Base-by-base conservation (phyloP, 92 coral and sea anemone species). In the Micromussa lordhowensis region DNA sequence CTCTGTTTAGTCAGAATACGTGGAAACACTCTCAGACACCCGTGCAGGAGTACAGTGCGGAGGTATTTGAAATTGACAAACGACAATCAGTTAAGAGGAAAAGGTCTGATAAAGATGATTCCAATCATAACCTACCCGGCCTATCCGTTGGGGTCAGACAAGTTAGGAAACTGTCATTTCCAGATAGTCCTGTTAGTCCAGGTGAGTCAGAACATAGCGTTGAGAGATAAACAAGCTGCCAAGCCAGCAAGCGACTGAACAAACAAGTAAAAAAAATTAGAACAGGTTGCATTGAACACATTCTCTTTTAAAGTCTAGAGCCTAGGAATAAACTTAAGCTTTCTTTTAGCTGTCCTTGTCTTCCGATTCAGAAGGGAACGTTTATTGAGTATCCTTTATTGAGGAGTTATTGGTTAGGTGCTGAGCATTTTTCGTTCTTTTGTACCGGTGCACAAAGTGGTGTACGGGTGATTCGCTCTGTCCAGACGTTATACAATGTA, bases 61-160 rank as follows among this genome's bases (percentile, higher is more conserved):
- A 55, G 58, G 26, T n/a, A 17, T 30, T 21, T 57, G 59, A 74
- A 35, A n/a, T 75, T 74, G 57, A 84, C 68, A 57, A 15, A 54
- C 88, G 66, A 35, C 81, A 35, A 28, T 73, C 81, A 15, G 8
- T 57, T 0, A 84, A 84, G 58, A 57, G 88, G 32, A 84, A 75
- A 36, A 74, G 81, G 24, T 17, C 81, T 74, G 58, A 57, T 1
- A 59, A 36, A 16, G 72, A 84, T n/a, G 71, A 5, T 54, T 61
- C 32, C 11, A 28, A 26, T 3, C 80, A 34, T 32, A 6, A 15
- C 4, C 35, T 34, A 72, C 30, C 51, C 0, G 51, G 31, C 68
- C 32, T 54, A 34, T 73, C 68, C 53, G 66, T 4, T 70, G 78
- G 57, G 3, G 22, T 6, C 10, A 73, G 17, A 26, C 71, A 32